Evolutionary conservation across 2,797 vertebrate species (phyloP), one percentile per base, ranked within the genome.

Genomic region (Parotocinclus haroldoi): DNA sequence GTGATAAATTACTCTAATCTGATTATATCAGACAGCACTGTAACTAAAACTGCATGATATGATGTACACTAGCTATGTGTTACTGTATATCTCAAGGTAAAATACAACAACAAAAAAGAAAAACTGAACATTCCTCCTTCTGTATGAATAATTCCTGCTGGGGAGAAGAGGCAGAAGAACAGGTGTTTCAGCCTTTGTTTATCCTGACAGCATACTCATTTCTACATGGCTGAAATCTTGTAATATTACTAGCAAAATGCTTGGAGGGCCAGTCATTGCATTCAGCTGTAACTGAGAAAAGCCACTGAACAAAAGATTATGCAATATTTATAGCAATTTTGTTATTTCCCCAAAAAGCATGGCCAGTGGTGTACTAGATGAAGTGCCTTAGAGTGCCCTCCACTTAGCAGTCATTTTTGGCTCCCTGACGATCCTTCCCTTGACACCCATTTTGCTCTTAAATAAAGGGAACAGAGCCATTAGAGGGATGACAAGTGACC

Each of bases 381-480:
- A 59, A 72, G 68, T 46, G 58, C 66, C 71, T 61, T 61, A 3
- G 65, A 82, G 73, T 78, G 77, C 75, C 67, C 72, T 75, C 68
- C 52, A 60, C 71, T 68, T 38, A 79, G 74, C 73, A 76, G 60
- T 68, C 68, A 68, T 75, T 75, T 39, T 51, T 72, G 76, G 67
- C 70, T 75, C 68, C 56, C 76, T 78, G 65, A 61, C 76, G 51
- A 38, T 67, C 42, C 55, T 68, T 61, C 42, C 27, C 55, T 44
- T 62, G 68, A 79, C 69, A 66, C 69, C 50, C 65, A 79, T 74
- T 74, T 69, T 46, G n/a, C 51, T 66, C 18, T 40, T 9, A 52
- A 58, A 68, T 69, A 74, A 76, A 76, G 66, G 68, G 64, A 58
- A 68, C 39, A 44, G 68, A 38, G 63, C 71, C 66, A 74, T 74